Percentiles rank a stretch among this genome's conserved stretches.
phyloP scores from a whole-genome alignment of 2,888 invertebrate genomes.

The Hyposoter didymator region DNA sequence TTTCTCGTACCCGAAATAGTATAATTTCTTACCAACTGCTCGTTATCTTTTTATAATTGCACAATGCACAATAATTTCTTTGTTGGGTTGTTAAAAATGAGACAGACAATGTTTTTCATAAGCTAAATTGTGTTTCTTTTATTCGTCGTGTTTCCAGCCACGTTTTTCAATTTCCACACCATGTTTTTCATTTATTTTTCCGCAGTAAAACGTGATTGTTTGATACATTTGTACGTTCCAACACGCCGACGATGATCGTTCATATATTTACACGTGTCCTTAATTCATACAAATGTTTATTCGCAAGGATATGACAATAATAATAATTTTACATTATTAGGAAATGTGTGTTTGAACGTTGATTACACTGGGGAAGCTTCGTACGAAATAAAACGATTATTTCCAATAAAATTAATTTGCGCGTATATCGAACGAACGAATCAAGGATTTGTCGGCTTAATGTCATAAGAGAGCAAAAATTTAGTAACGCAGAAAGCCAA shows the following conservation, averaged over 20 bases:
- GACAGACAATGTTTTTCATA: neutral
- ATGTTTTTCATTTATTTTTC: constrained; percentile 9
- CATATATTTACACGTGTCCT: constrained; percentile 60
- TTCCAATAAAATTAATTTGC: constrained; percentile 29
- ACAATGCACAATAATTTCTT: neutral
- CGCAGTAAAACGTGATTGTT: constrained; percentile 56
- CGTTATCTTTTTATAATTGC: neutral
- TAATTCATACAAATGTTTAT: constrained; percentile 55
- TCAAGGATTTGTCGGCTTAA: constrained; percentile 8
- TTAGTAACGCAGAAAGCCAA: constrained; percentile 22
- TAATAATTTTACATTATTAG: constrained; percentile 18
- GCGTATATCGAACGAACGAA: constrained; percentile 23
- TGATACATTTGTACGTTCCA: constrained; percentile 44
- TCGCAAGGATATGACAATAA: constrained; percentile 47
- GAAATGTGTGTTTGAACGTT: constrained; percentile 31
- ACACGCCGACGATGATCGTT: constrained; percentile 41
- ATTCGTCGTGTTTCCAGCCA: constrained; percentile 63
- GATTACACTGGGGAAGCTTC: constrained; percentile 55
- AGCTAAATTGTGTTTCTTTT: constrained; percentile 44
- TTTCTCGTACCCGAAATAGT: neutral
- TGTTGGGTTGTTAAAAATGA: constrained; percentile 3
- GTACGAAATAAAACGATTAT: constrained; percentile 15
- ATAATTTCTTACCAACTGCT: neutral
- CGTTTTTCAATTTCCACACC: constrained; percentile 42
- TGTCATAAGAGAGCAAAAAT: constrained; percentile 5